Percentiles rank a stretch among this genome's conserved stretches.
These are phyloP conservation scores for Leucoraja ocellata DNA, from an alignment of 2,797 vertebrate species.

Conservation along the genomic window DNA sequence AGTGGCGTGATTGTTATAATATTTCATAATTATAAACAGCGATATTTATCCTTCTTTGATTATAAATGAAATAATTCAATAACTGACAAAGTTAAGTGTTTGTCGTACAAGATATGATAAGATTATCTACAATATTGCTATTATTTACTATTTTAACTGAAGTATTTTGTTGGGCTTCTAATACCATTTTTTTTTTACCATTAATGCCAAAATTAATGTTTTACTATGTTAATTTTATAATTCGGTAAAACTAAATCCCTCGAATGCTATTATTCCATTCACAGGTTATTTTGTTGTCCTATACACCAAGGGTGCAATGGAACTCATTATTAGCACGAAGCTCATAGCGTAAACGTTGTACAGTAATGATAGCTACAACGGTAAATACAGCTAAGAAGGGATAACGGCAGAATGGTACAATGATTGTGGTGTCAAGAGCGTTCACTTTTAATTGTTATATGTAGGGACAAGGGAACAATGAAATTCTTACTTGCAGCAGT, in stretches of 20 bases:
- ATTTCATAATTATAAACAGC: not conserved
- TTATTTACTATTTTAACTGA: not conserved
- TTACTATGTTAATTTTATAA: not conserved
- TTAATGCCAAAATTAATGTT: slow-evolving; percentile 40
- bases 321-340: no score
- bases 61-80: not conserved
- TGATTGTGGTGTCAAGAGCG: no score
- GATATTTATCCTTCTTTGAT: not conserved
- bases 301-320: no score
- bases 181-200: slow-evolving; percentile 35
- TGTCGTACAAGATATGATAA: not conserved
- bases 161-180: not conserved
- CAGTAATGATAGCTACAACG: no score
- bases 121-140: not conserved
- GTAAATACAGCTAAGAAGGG: no score
- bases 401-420: no score
- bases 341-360: no score
- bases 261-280: not conserved
- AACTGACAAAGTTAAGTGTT: not conserved
- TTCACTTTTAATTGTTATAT: no score
- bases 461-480: no score
- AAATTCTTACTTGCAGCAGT: no score
- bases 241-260: not conserved
- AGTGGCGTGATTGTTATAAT: not conserved
- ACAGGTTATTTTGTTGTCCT: no score